Evolutionary conservation across 2,797 vertebrate species (phyloP), one percentile per base, ranked within the genome.

Genomic region (Ataeniobius toweri): DNA sequence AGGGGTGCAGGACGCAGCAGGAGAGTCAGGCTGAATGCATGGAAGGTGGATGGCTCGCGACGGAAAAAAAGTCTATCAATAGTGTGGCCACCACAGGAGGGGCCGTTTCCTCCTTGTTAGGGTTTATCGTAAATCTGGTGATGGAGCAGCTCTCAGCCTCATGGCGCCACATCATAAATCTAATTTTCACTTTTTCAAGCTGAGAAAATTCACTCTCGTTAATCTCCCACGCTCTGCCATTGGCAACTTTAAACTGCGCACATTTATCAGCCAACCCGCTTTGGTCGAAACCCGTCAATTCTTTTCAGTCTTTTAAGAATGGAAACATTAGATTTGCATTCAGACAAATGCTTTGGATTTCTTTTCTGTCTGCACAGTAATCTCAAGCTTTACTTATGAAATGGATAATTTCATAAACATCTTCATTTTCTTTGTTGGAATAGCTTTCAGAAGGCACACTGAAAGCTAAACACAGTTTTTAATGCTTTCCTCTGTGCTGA

Each of bases 71-170:
- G 89, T 88, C 88, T 92, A 93, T 94, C 93, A 89, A 92, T 94
- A 93, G 86, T 82, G 80, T 79, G 78, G 85, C 79, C 77, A 26
- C 90, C 91, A 91, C 89, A 93, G 91, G 92, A 92, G 90, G 90
- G 92, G 90, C 92, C 89, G 91, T 94, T 94, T 94, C 91, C 93
- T 93, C 89, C 95, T 94, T 94, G 93, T 94, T 93, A 93, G 92
- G 92, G 93, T 94, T 95, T 94, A 94, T 94, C 93, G 93, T 95
- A 96, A 96, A 96, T 96, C 95, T 94, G 91, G 91, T 95, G 94
- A 96, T 96, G 94, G 93, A 96, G 93, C 91, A 90, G 92, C 93
- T 94, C 91, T 95, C 95, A 92, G 90, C 87, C 92, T 88, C 12
- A 75, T 84, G 83, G 94, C 87, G 83, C 91, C 88, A 86, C 91